phyloP scores from a whole-genome alignment of 2,888 invertebrate genomes.

The Macrophya annulata region DNA sequence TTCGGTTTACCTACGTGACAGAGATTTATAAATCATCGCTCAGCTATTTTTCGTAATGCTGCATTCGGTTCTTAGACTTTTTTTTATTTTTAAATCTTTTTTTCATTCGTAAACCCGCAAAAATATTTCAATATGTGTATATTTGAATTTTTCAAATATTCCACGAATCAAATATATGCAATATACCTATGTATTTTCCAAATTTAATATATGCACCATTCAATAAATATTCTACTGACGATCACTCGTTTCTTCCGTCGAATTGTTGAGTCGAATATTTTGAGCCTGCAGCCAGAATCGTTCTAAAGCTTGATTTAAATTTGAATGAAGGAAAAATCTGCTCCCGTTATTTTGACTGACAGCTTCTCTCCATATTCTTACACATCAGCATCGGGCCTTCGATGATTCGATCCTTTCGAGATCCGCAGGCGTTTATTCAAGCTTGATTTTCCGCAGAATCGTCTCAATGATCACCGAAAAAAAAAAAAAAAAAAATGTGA shows the following conservation, averaged over 20 bases:
- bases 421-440: background rate
- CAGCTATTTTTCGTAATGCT: background rate
- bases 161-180: background rate
- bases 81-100: background rate
- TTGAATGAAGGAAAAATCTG: conserved; percentile 20
- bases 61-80: background rate
- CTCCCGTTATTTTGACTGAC: conserved; percentile 5
- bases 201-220: background rate
- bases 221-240: background rate
- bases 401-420: background rate
- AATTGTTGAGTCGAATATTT: background rate
- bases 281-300: background rate
- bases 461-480: background rate
- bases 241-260: background rate
- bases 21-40: background rate
- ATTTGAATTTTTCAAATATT: background rate
- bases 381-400: background rate
- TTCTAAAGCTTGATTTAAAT: conserved; percentile 1
- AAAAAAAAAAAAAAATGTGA: background rate
- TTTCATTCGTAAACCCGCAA: background rate
- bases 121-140: background rate
- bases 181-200: background rate
- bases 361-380: conserved; percentile 5
- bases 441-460: background rate
- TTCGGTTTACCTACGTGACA: background rate